phyloP scores from a whole-genome alignment of 2,888 invertebrate species.

The Andrena trimmerana region DNA sequence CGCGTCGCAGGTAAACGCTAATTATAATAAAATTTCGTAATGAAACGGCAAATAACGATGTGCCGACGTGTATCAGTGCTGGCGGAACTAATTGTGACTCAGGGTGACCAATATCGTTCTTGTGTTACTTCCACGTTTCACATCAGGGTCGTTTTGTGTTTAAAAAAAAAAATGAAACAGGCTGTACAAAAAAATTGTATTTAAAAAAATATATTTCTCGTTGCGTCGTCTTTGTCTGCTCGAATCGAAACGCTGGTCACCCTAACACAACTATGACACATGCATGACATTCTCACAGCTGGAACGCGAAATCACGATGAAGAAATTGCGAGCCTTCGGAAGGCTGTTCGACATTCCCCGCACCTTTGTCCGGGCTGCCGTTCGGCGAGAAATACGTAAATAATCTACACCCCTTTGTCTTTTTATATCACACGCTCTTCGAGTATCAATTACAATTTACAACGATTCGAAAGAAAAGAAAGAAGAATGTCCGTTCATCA shows the following conservation, averaged over 20 bases:
- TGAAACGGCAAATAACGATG: background rate
- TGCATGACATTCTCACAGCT: background rate
- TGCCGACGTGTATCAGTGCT: constrained; percentile 1
- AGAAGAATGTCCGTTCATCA: background rate
- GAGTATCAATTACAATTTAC: constrained; percentile 24
- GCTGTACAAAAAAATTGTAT: constrained; percentile 7
- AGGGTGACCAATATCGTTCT: constrained; percentile 17
- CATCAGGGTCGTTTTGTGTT: background rate
- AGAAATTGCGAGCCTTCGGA: background rate
- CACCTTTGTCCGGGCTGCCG: background rate
- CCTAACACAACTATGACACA: constrained; percentile 16
- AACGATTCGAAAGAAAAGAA: constrained; percentile 18
- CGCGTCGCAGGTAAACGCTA: background rate
- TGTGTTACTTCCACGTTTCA: background rate
- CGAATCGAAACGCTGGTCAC: constrained; percentile 20
- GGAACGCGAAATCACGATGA: constrained; percentile 6
- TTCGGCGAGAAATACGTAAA: constrained; percentile 16
- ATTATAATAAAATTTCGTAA: constrained; percentile 11
- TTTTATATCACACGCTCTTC: constrained; percentile 41
- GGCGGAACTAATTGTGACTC: constrained; percentile 8
- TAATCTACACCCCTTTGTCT: constrained; percentile 43
- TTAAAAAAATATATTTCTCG: constrained; percentile 17
- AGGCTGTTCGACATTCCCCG: constrained; percentile 1
- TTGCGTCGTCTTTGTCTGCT: background rate
- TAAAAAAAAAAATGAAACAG: too few relatives aligned